Percentiles rank a stretch among this genome's conserved stretches.
phyloP scores from a whole-genome alignment of 2,797 vertebrate species.

The Oreonectes daqikongensis region DNA sequence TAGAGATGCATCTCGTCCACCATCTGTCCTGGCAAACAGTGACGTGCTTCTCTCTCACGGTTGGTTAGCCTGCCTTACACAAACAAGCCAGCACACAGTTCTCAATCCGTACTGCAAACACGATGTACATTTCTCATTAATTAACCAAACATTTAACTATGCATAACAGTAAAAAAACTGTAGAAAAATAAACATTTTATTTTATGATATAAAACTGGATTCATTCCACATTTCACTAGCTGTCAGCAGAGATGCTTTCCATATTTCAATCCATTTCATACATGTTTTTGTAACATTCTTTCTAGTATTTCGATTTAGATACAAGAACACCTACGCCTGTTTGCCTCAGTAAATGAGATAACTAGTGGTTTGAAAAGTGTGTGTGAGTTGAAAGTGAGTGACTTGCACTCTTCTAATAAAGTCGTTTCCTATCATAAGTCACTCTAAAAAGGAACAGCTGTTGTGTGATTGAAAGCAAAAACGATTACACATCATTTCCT shows the following conservation, averaged over 20 bases:
- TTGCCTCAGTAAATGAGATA: background rate
- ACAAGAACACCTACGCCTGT: no score
- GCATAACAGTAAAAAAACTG: background rate
- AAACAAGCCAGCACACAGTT: background rate
- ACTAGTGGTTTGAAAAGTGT: background rate
- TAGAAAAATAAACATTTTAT: no score
- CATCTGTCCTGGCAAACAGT: constrained; percentile 66
- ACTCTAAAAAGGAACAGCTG: background rate
- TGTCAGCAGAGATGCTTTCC: no score
- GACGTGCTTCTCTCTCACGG: constrained; percentile 28
- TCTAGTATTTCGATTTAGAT: no score
- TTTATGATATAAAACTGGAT: no score
- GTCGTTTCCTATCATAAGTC: background rate
- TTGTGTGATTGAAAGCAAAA: background rate
- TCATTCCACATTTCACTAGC: no score
- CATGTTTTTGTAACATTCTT: no score
- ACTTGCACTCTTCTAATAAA: background rate
- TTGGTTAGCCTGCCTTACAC: background rate
- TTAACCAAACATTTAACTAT: background rate
- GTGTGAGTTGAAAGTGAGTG: no score
- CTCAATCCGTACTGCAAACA: background rate
- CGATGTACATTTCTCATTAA: background rate
- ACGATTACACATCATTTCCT: background rate
- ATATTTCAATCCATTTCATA: no score
- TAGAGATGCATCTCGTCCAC: constrained; percentile 56